Evolutionary conservation across 2,888 invertebrate genomes (phyloP).

Genomic region (Amiota communis): DNA sequence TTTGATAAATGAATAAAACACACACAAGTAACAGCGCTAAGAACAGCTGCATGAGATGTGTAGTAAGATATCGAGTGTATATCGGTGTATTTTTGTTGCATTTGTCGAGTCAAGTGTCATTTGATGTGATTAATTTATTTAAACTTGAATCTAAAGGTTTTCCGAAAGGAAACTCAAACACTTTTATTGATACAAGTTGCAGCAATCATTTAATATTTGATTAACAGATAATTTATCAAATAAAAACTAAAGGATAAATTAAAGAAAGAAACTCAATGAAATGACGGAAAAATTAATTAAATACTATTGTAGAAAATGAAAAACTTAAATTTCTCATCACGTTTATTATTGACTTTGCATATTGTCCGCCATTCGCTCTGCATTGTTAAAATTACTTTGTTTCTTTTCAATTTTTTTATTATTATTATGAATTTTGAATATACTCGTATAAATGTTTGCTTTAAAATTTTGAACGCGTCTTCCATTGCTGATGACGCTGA

Average conservation of each 20-base stretch:
- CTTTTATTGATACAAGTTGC: slow-evolving; percentile 6
- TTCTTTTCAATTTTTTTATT: slow-evolving; percentile 10
- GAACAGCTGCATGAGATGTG: neutral
- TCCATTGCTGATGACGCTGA: neutral
- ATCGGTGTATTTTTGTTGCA: neutral
- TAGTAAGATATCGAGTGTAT: neutral
- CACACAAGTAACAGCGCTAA: slow-evolving; percentile 7
- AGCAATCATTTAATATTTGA: slow-evolving; percentile 19
- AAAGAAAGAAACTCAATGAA: neutral
- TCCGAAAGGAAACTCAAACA: neutral
- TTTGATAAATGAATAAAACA: slow-evolving; percentile 26
- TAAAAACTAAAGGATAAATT: slow-evolving; percentile 1
- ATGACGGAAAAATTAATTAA: neutral
- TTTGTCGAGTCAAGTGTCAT: neutral
- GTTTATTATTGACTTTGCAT: slow-evolving; percentile 26
- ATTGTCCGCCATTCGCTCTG: neutral
- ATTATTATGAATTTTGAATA: slow-evolving; percentile 9
- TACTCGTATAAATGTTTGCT: neutral
- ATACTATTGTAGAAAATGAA: neutral
- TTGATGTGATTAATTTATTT: slow-evolving; percentile 29
- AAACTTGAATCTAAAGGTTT: neutral
- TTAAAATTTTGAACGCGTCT: slow-evolving; percentile 23
- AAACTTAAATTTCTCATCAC: slow-evolving; percentile 39
- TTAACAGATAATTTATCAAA: slow-evolving; percentile 22
- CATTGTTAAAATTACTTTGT: neutral